Base-by-base conservation (phyloP, 1,140 invertebrate species). In the Linepithema humile region DNA sequence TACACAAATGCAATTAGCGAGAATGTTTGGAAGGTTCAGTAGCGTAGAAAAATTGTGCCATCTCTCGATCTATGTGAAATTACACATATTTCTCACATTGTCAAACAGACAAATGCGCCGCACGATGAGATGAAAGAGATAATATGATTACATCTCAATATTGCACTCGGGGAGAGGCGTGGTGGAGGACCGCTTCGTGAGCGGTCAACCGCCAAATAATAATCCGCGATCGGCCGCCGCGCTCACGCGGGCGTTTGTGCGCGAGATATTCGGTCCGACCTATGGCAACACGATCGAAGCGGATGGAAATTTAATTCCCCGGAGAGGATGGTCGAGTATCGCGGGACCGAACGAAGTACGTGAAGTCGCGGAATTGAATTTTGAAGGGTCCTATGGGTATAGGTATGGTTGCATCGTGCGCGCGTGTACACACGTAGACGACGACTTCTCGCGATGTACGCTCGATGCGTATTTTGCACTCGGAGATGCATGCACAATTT, bases 261-360 rank as follows among this genome's bases (percentile, higher is more conserved):
- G 65, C 67, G 65, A 87, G 85, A 87, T 88, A 84, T 87, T 88
- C 82, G 29, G 83, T 64, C 50, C 70, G 83, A 87, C 65, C 55
- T 64, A 53, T 73, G 20, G 62, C 78, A 84, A 55, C 80, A 29
- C 57, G 80, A 87, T 84, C 85, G 80, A 84, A 60, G 72, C 86
- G 67, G 73, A 88, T 88, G 85, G 85, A 88, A 87, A 87, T 88
- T 87, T 87, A 78, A 88, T 88, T 88, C 86, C 75, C 85, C 82
- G 60, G 32, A 67, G 85, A 77, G 73, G 86, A 73, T 40, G 83
- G 75, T 70, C 43, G 75, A 50, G 77, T 82, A 85, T 85, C 84
- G 78, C 70, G 62, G 55, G 55, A 60, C 62, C 60, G 50, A 72
- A 60, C 38, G 43, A 62, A 70, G n/a, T 82, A 38, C 48, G 55